Evolutionary conservation across 2,888 invertebrate genomes (phyloP), one percentile per base, ranked within the genome.

Genomic region (Lepidocyrtoides sp.): DNA sequence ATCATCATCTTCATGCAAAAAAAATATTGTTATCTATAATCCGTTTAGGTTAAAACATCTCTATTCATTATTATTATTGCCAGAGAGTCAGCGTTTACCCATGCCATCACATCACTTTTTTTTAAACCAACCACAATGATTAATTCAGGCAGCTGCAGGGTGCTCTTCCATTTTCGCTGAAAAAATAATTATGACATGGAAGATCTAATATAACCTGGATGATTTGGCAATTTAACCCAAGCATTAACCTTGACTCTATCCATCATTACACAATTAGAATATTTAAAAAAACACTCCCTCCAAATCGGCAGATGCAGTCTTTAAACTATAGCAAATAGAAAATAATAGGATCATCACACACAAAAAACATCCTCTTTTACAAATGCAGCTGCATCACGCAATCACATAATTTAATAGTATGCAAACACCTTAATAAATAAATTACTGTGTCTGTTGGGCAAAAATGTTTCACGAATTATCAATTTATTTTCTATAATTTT

Each of bases 351-450:
- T 87, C 48, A 32, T 51, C 41, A 66, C 48, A 23, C 36, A 79
- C 51, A 69, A 88, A 75, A 69, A 54, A 51, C 54, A 26, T 54
- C n/a, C 79, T 32, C 29, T 17, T 32, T 51, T 36, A 81, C 87
- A 79, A 79, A 81, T 88, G 88, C 88, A 88, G 88, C 51, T 88
- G 88, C 69, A 41, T 51, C 88, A 88, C 81, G 88, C 88, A 88
- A 81, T 17, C 17, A 2, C n/a, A 75, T 26, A 60, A 14, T n/a
- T 77, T 36, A 51, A 86, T 57, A 60, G 14, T 32, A 79, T 29
- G 79, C 79, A 79, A 79, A 79, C 51, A 79, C 10, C 32, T 23
- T 79, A 72, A 72, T 79, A 79, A 32, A 1, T 12, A 26, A 79
- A 79, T 79, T 20, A 72, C 8, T 44, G 29, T n/a, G 77, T 26